A percentile compares a stretch with the other conserved stretches of the same genome.
Evolutionary conservation across 1,140 invertebrate genomes (phyloP).

Genomic region (Hylyphantes graminicola): DNA sequence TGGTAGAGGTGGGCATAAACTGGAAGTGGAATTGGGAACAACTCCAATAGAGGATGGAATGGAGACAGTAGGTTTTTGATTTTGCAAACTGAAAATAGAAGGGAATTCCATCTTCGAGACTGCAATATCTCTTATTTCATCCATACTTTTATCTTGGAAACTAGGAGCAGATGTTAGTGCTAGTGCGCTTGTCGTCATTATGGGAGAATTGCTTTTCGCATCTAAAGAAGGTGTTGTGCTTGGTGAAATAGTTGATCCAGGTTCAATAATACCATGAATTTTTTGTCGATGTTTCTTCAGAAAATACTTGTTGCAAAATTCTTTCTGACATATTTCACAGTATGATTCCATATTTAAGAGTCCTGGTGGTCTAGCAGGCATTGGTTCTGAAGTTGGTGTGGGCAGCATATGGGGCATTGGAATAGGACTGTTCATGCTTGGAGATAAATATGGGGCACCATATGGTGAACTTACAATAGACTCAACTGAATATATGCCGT

Average conservation of each 20-base stretch:
- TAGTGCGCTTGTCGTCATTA: conserved; percentile 47
- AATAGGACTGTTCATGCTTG: conserved; percentile 37
- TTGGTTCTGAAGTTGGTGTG: conserved; percentile 34
- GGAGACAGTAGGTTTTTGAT: conserved; percentile 30
- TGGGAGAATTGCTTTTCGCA: conserved; percentile 57
- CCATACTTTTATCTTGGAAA: conserved; percentile 29
- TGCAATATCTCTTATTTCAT: conserved; percentile 37
- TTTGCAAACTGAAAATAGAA: conserved; percentile 51
- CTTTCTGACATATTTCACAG: conserved; percentile 94
- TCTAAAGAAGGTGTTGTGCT: conserved; percentile 50
- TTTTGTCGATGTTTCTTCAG: conserved; percentile 96
- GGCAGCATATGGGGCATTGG: conserved; percentile 48
- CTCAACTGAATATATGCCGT: conserved; percentile 76
- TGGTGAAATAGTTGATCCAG: conserved; percentile 50
- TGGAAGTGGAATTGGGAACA: conserved; percentile 37
- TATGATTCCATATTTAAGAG: conserved; percentile 67
- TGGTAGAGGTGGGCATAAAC: conserved; percentile 31
- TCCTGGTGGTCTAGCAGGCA: conserved; percentile 24
- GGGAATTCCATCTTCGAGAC: conserved; percentile 56
- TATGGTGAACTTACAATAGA: conserved; percentile 61
- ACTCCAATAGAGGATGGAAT: conserved; percentile 16
- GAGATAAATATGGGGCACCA: conserved; percentile 22
- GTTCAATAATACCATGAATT: conserved; percentile 82
- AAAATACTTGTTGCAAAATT: conserved; percentile 99
- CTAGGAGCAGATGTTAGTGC: conserved; percentile 52